Percentiles rank a stretch among this genome's conserved stretches.
These are phyloP conservation scores for Lipophrys pholis DNA, from an alignment of 2,113 vertebrate species.

Conservation along the genomic window DNA sequence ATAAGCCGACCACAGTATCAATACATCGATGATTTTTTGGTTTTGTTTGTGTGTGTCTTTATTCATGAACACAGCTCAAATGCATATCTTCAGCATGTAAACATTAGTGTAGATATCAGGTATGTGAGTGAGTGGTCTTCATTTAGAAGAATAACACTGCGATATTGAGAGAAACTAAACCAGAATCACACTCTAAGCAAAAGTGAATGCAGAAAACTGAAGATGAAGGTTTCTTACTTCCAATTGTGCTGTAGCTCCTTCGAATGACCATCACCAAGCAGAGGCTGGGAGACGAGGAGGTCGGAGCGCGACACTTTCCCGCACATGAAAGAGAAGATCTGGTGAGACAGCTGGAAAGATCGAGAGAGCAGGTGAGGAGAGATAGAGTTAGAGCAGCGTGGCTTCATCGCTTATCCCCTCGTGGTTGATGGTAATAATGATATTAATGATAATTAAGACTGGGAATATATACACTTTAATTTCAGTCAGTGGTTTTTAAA, in stretches of 20 bases:
- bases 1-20: background rate
- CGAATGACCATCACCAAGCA: slow-evolving; percentile 98
- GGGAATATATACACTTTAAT: background rate
- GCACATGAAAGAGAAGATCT: slow-evolving; percentile 95
- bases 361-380: slow-evolving; percentile 88
- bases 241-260: slow-evolving; percentile 84
- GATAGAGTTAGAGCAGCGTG: background rate
- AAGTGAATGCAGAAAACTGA: background rate
- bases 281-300: slow-evolving; percentile 94
- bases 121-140: background rate
- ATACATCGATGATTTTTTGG: background rate
- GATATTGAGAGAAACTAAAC: background rate
- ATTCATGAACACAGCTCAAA: background rate
- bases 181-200: background rate
- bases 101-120: background rate
- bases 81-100: background rate
- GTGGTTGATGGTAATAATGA: background rate
- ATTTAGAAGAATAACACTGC: background rate
- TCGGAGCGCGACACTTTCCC: slow-evolving; percentile 92
- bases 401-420: background rate
- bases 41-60: background rate
- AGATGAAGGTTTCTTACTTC: background rate
- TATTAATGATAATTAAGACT: background rate
- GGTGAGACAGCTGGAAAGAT: slow-evolving; percentile 91
- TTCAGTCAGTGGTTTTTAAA: too few relatives aligned